Evolutionary conservation across 2,888 invertebrate species (phyloP), one percentile per base, ranked within the genome.

Genomic region (Celastrina argiolus): DNA sequence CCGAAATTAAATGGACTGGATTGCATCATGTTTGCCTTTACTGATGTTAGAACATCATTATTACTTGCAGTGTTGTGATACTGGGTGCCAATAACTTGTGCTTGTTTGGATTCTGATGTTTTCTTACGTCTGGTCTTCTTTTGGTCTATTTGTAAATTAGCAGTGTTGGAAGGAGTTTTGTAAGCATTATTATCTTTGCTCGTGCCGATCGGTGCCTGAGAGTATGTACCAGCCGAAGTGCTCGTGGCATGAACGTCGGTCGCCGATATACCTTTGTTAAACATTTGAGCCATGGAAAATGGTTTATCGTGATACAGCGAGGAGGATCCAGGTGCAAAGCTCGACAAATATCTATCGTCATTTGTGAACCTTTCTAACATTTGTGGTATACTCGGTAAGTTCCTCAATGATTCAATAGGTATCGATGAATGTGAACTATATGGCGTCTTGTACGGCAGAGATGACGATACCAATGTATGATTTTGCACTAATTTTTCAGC

Each of bases 1-100:
- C 96, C 96, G 78, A 96, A 97, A 80, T 96, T 97, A 76, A 97
- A 97, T 64, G 97, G 96, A 84, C 96, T 96, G 31, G 95, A 94
- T 7, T 96, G 94, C 71, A 96, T 95, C 78, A 96, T 94, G 74
- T 94, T 93, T 0, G 81, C 75, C 71, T 88, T 90, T 0, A 85
- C 88, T 2, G 89, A 83, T 2, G 87, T 82, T 56, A 89, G 69
- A 26, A 87, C 84, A 68, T 89, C 89, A 4, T 78, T 79, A 4
- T 93, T 89, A 63, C 95, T 94, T 74, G 96, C 93, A 63, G 95
- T 78, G 12, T 94, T 92, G 73, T 95, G 87, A 70, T 86, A 88
- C n/a, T 78, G 89, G 67, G 93, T 67, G 91, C 91, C 68, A 39
- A 79, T 73, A 41, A 79, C 76, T 59, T 83, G 81, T 26, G 81